Evolutionary conservation across 2,797 vertebrate species (phyloP).

Genomic region (Brachymystax lenok): DNA sequence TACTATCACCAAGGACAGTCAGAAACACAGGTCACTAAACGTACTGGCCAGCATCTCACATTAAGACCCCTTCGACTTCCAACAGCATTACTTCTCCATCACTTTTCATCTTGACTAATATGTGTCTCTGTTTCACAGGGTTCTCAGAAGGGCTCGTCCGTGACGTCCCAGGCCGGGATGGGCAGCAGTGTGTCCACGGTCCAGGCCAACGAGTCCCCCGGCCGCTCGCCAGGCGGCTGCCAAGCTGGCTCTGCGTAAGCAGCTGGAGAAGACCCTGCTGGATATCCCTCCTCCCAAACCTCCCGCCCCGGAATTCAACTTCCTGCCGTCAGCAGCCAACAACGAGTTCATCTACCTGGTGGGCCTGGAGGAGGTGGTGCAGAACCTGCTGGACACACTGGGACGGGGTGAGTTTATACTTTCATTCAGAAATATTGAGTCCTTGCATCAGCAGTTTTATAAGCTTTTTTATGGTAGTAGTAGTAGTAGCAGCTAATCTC

Average conservation of each 20-base stretch:
- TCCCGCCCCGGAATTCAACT: constrained; percentile 92
- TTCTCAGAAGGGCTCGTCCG: constrained; percentile 85
- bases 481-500: too few relatives aligned
- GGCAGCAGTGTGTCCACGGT: constrained; percentile 66
- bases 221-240: constrained; percentile 94
- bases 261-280: constrained; percentile 95
- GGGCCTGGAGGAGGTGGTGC: constrained; percentile 96
- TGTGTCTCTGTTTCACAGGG: constrained; percentile 69
- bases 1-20: neutral
- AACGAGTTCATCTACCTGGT: constrained; percentile 98
- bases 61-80: neutral
- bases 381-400: constrained; percentile 94
- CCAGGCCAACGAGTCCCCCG: constrained; percentile 81
- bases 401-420: constrained; percentile 77
- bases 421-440: neutral
- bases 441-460: too few relatives aligned
- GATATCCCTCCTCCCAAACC: constrained; percentile 98
- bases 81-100: too few relatives aligned
- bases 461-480: too few relatives aligned
- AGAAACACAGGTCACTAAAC: neutral
- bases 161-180: constrained; percentile 73
- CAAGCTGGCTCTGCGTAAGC: constrained; percentile 93
- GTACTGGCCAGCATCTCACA: neutral
- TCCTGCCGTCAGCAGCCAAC: constrained; percentile 95
- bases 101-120: neutral